Evolutionary conservation across 2,888 invertebrate species (phyloP).

Genomic region (Trichopoda pennipes): DNA sequence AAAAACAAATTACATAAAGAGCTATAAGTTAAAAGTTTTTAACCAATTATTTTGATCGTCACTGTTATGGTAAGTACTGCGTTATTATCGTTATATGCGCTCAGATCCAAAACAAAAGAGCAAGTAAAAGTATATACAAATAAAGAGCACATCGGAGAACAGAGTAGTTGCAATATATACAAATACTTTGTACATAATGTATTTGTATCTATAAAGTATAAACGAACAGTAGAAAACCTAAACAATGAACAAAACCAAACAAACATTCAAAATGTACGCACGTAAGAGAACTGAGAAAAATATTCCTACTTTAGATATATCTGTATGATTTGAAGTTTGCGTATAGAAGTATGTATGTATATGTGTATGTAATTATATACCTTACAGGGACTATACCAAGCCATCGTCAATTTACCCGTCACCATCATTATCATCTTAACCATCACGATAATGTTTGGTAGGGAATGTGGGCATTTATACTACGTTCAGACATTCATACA

Average conservation of each 20-base stretch:
- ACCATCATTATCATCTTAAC: conserved; percentile 50
- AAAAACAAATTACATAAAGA: too few relatives aligned
- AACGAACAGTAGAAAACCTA: conserved; percentile 53
- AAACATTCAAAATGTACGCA: conserved; percentile 42
- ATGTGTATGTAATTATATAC: too few relatives aligned
- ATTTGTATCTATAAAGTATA: conserved; percentile 3
- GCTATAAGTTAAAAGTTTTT: neutral
- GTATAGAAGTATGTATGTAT: neutral
- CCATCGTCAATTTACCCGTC: conserved; percentile 54
- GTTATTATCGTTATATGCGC: conserved; percentile 38
- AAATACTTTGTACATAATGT: conserved; percentile 26
- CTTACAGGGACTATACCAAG: conserved; percentile 55
- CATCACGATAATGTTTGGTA: conserved; percentile 51
- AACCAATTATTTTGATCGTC: neutral
- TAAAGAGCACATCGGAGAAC: conserved; percentile 66
- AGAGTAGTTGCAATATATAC: conserved; percentile 61
- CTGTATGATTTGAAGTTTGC: conserved; percentile 24
- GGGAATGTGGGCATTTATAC: conserved; percentile 43
- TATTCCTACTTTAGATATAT: neutral
- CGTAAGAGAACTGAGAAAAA: conserved; percentile 60
- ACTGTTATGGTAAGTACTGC: conserved; percentile 24
- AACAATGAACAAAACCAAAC: conserved; percentile 32
- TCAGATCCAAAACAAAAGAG: conserved; percentile 60
- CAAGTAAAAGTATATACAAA: conserved; percentile 52
- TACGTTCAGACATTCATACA: neutral